Percentiles rank a stretch among this genome's conserved stretches.
phyloP scores from a whole-genome alignment of 2,888 invertebrate species.

The Xylocampa areola region DNA sequence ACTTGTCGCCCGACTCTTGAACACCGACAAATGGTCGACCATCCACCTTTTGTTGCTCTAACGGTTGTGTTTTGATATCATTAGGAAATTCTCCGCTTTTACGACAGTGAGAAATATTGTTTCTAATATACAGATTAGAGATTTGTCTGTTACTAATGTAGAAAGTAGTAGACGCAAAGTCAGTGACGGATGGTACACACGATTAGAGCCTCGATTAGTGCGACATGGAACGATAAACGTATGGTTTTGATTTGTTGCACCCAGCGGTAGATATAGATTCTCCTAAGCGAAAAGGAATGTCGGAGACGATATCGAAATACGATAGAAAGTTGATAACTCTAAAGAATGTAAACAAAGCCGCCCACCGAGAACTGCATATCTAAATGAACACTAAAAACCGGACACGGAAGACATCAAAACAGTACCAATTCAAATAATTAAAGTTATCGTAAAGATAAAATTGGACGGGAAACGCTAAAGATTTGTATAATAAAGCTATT shows the following conservation, averaged over 20 bases:
- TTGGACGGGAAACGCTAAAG: conserved; percentile 75
- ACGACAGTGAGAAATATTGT: conserved; percentile 83
- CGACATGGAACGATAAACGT: conserved; percentile 58
- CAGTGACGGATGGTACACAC: conserved; percentile 74
- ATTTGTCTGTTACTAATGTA: conserved; percentile 77
- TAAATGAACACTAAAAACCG: conserved; percentile 73
- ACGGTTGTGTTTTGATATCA: conserved; percentile 87
- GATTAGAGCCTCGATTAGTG: conserved; percentile 68
- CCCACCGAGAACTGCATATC: conserved; percentile 75
- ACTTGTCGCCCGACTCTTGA: conserved; percentile 75
- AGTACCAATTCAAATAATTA: conserved; percentile 80
- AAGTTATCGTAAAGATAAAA: conserved; percentile 77
- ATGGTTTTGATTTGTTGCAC: conserved; percentile 52
- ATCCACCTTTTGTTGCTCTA: conserved; percentile 84
- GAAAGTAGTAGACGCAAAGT: conserved; percentile 71
- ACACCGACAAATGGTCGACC: conserved; percentile 77
- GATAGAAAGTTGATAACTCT: conserved; percentile 62
- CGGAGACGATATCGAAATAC: conserved; percentile 40
- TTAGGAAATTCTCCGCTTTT: conserved; percentile 80
- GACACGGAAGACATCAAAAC: conserved; percentile 78
- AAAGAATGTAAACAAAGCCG: conserved; percentile 72
- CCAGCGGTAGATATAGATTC: conserved; percentile 41
- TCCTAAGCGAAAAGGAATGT: conserved; percentile 40
- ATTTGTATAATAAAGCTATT: conserved; percentile 82
- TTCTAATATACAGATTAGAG: conserved; percentile 80